Base-by-base conservation (phyloP, 2,113 vertebrate species). In the Pteruthius melanotis region DNA sequence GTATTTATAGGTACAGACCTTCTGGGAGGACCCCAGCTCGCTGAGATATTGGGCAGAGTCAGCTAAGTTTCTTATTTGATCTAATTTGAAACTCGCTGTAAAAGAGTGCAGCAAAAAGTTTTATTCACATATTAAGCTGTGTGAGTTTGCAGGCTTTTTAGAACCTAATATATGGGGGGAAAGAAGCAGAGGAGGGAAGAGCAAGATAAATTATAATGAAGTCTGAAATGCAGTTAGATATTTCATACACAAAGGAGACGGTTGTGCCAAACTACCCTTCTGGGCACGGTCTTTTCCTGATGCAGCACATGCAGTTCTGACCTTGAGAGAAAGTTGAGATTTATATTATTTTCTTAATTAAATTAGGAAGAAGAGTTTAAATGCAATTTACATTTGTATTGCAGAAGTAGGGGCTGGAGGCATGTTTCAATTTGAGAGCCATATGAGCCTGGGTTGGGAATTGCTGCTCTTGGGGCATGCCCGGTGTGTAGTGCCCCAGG, bases 291-390 rank as follows among this genome's bases (percentile, higher is more conserved):
- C 68, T 83, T 85, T 89, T 69, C 84, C 89, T 93, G 60, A 83
- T 24, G 18, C 52, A 92, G 78, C 75, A 87, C 33, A 30, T 15
- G 22, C 33, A 61, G 53, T 19, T 56, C 45, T 77, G 66, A 91
- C 63, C 75, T 74, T 54, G 26, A 39, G 63, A 94, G 68, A 87
- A 85, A 57, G 39, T 3, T 72, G 45, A 83, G 84, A 77, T 76
- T 85, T 91, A 68, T 81, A 89, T 70, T 78, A 63, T 69, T 89
- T 91, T 91, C 70, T 54, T 82, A 82, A 91, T 89, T 89, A 61
- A 93, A 87, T 65, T 82, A 95, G 23, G 23, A 78, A 71, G 65
- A 72, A 70, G 27, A 19, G 11, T 54, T 87, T 76, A 93, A 93
- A 45, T 28, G 44, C n/a, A 52, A 75, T 94, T 87, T 72, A 60